Evolutionary conservation across 2,113 vertebrate genomes (phyloP).

Genomic region (Planiliza haematocheilus): DNA sequence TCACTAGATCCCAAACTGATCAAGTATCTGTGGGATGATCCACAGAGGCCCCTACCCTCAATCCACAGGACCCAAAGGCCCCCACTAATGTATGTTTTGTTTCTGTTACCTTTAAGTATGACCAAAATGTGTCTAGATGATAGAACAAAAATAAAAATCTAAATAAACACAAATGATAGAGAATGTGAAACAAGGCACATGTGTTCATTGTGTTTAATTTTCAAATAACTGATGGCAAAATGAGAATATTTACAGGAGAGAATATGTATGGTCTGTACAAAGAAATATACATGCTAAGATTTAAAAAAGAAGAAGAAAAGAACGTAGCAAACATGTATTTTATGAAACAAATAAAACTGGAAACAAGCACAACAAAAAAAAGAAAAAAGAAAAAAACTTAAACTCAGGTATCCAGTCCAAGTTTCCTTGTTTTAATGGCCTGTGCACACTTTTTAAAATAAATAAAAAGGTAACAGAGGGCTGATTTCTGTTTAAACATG

Average conservation of each 20-base stretch:
- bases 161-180: slow-evolving; percentile 11
- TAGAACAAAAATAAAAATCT: slow-evolving; percentile 1
- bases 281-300: slow-evolving; percentile 96
- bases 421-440: slow-evolving; percentile 57
- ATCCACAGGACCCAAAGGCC: too few relatives aligned
- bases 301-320: slow-evolving; percentile 69
- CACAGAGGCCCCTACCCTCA: too few relatives aligned
- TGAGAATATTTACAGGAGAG: slow-evolving; percentile 92
- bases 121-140: slow-evolving; percentile 1
- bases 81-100: too few relatives aligned
- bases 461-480: slow-evolving; percentile 52
- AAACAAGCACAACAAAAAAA: slow-evolving; percentile 57
- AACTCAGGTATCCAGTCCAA: slow-evolving; percentile 71
- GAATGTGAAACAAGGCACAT: slow-evolving; percentile 35
- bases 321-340: slow-evolving; percentile 78
- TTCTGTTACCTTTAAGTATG: too few relatives aligned
- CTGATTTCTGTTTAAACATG: slow-evolving; percentile 3
- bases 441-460: slow-evolving; percentile 64
- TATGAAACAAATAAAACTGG: slow-evolving; percentile 71
- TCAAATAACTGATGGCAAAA: slow-evolving; percentile 92
- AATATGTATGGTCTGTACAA: slow-evolving; percentile 92
- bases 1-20: too few relatives aligned
- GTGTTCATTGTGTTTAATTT: slow-evolving; percentile 91
- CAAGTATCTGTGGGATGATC: too few relatives aligned
- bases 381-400: slow-evolving; percentile 32